Percentiles rank a stretch among this genome's conserved stretches.
Evolutionary conservation across 2,888 invertebrate species (phyloP).

Genomic region (Drosophila quinaria): DNA sequence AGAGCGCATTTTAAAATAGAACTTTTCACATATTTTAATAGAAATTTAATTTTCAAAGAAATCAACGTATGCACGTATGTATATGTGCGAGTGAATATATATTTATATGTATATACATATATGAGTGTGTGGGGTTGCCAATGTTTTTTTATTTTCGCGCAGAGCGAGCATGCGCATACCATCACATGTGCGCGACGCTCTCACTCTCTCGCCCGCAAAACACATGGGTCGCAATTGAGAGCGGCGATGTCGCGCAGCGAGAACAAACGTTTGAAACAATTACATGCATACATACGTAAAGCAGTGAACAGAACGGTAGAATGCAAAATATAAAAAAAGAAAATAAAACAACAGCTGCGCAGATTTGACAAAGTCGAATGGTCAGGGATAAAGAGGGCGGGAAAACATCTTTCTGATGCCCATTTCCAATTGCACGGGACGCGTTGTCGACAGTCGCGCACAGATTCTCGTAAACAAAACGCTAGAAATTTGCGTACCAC

Average conservation of each 20-base stretch:
- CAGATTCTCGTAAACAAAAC: constrained; percentile 68
- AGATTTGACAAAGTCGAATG: constrained; percentile 64
- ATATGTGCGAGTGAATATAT: constrained; percentile 34
- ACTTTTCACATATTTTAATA: constrained; percentile 53
- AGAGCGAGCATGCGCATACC: constrained; percentile 73
- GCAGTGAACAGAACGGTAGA: constrained; percentile 41
- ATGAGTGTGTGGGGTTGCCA: constrained; percentile 58
- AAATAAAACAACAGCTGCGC: constrained; percentile 70
- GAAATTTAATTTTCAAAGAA: constrained; percentile 63
- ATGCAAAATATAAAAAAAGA: constrained; percentile 33
- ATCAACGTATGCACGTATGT: constrained; percentile 29
- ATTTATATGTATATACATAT: constrained; percentile 20
- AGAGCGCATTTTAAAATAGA: constrained; percentile 67
- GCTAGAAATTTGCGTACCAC: constrained; percentile 73
- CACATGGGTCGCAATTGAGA: constrained; percentile 62
- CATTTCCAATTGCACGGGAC: constrained; percentile 57
- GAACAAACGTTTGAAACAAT: constrained; percentile 41
- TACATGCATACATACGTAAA: constrained; percentile 34
- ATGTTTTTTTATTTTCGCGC: constrained; percentile 66
- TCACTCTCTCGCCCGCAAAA: constrained; percentile 41
- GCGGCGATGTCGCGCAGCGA: constrained; percentile 31
- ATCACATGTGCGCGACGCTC: constrained; percentile 51
- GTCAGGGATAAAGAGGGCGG: constrained; percentile 18
- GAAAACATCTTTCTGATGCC: constrained; percentile 34
- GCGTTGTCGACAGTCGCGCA: constrained; percentile 54